A percentile compares a stretch with the other conserved stretches of the same genome.
Evolutionary conservation across 2,888 invertebrate genomes (phyloP).

Genomic region (Drosophila ustulata): DNA sequence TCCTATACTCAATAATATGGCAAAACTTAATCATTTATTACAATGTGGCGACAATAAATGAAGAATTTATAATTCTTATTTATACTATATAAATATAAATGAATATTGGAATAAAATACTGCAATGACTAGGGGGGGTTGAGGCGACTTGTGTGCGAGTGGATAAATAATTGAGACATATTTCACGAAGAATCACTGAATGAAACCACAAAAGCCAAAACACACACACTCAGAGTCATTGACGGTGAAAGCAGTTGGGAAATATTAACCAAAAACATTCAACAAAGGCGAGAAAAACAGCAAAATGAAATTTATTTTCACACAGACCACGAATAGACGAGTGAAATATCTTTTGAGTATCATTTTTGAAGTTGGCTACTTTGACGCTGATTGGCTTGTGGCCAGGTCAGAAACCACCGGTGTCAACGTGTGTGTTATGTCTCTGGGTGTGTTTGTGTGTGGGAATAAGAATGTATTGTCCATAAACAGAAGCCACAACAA

Average conservation of each 20-base stretch:
- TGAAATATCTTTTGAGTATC: conserved; percentile 22
- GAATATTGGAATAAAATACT: conserved; percentile 1
- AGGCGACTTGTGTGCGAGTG: conserved; percentile 24
- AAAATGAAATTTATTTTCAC: conserved; percentile 62
- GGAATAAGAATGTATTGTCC: conserved; percentile 10
- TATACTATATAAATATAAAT: background rate
- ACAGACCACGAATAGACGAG: conserved; percentile 50
- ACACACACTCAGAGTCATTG: background rate
- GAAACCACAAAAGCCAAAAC: conserved; percentile 32
- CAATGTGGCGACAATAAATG: conserved; percentile 33
- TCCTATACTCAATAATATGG: no score
- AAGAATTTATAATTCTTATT: background rate
- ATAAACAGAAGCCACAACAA: conserved; percentile 37
- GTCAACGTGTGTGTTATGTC: conserved; percentile 5
- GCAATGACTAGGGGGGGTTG: background rate
- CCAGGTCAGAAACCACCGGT: conserved; percentile 28
- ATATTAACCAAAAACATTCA: conserved; percentile 24
- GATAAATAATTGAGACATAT: conserved; percentile 75
- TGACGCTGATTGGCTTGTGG: conserved; percentile 45
- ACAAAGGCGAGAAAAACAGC: conserved; percentile 9
- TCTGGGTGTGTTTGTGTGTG: conserved; percentile 1
- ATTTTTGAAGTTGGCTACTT: conserved; percentile 47
- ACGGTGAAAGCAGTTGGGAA: conserved; percentile 20
- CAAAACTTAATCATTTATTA: conserved; percentile 7
- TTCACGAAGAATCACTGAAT: conserved; percentile 35